phyloP scores from a whole-genome alignment of 2,888 invertebrate genomes.

The Mantis religiosa region DNA sequence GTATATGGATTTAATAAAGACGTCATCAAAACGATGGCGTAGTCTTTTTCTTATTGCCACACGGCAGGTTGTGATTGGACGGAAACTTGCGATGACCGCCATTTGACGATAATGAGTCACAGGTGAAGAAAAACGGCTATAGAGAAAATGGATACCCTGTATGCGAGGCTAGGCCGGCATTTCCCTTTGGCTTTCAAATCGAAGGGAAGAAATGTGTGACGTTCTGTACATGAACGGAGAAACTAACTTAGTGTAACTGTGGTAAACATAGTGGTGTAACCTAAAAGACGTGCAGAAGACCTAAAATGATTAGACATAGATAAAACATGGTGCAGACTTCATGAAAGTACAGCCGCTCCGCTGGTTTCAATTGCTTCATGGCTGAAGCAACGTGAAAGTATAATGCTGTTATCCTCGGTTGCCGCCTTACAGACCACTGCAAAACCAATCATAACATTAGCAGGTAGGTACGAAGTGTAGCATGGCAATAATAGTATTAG shows the following conservation, averaged over 20 bases:
- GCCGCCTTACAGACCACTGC: conserved; percentile 38
- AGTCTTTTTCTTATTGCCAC: conserved; percentile 41
- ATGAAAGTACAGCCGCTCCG: conserved; percentile 18
- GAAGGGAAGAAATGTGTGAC: conserved; percentile 32
- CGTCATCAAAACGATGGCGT: conserved; percentile 47
- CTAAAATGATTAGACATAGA: background rate
- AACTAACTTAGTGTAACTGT: background rate
- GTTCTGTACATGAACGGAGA: conserved; percentile 15
- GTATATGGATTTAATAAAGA: conserved; percentile 35
- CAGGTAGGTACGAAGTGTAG: conserved; percentile 28
- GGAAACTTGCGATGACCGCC: conserved; percentile 50
- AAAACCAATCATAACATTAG: conserved; percentile 33
- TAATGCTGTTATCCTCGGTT: conserved; percentile 44
- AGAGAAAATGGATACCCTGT: conserved; percentile 52
- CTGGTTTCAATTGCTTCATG: conserved; percentile 30
- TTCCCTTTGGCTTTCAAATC: conserved; percentile 37
- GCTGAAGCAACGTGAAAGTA: conserved; percentile 36
- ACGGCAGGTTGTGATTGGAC: conserved; percentile 44
- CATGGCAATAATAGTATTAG: background rate
- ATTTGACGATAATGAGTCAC: conserved; percentile 63
- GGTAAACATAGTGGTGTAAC: background rate
- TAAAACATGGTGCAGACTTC: background rate
- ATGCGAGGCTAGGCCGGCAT: conserved; percentile 51
- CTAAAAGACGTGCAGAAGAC: background rate
- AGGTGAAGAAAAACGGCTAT: conserved; percentile 59